Evolutionary conservation across 2,888 invertebrate species (phyloP).

Genomic region (Nymphalis c-album): DNA sequence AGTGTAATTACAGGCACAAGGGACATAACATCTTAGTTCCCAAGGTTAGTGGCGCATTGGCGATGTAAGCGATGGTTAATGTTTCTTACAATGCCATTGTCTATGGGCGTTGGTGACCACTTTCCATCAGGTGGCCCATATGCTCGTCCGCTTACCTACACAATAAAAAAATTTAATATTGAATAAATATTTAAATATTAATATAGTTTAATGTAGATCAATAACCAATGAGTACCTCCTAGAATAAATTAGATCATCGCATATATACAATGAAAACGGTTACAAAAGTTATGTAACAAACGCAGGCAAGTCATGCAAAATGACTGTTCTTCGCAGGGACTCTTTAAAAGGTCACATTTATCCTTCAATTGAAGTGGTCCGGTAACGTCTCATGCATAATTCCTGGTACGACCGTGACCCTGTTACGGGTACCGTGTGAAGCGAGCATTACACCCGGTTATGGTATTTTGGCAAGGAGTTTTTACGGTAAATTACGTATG

Average conservation of each 20-base stretch:
- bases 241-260: neutral
- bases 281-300: slow-evolving; percentile 15
- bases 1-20: too few relatives aligned
- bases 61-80: too few relatives aligned
- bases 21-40: too few relatives aligned
- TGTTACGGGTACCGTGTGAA: slow-evolving; percentile 29
- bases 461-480: slow-evolving; percentile 24
- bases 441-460: slow-evolving; percentile 15
- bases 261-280: neutral
- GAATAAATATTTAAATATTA: too few relatives aligned
- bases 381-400: slow-evolving; percentile 51
- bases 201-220: too few relatives aligned
- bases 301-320: slow-evolving; percentile 7
- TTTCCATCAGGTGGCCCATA: too few relatives aligned
- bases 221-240: neutral
- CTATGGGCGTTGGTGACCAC: too few relatives aligned
- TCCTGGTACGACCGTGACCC: slow-evolving; percentile 43
- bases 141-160: too few relatives aligned
- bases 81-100: too few relatives aligned
- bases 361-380: slow-evolving; percentile 51
- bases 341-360: slow-evolving; percentile 43
- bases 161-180: too few relatives aligned
- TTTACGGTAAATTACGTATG: slow-evolving; percentile 22
- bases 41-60: too few relatives aligned
- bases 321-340: slow-evolving; percentile 11